phyloP scores from a whole-genome alignment of 2,113 vertebrate species.

The Lontra canadensis region DNA sequence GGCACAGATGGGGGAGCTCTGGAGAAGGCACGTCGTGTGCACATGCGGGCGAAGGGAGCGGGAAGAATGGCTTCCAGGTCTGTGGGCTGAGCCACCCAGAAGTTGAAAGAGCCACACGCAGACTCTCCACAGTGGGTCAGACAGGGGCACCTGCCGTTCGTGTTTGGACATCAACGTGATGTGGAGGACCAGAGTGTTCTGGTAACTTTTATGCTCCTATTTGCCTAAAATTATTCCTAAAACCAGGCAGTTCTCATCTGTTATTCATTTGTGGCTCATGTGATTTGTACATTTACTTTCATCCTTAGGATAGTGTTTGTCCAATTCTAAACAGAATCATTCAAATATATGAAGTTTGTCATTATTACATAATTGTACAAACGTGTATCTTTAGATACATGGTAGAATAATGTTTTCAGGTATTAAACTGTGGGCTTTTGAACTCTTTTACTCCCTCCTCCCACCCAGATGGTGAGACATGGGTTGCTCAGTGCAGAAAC shows the following conservation, averaged over 20 bases:
- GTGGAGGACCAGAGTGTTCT: not conserved
- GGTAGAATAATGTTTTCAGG: too few species aligned
- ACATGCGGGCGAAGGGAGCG: rapidly evolving
- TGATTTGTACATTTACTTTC: not conserved
- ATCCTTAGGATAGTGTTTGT: not conserved
- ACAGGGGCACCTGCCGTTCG: rapidly evolving
- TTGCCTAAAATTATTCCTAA: not conserved
- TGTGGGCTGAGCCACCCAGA: not conserved
- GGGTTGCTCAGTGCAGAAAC: rapidly evolving
- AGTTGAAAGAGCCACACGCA: rapidly evolving
- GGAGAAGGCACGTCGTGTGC: rapidly evolving
- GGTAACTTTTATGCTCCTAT: not conserved
- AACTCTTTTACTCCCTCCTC: too few species aligned
- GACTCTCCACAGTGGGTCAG: rapidly evolving
- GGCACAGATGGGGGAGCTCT: rapidly evolving
- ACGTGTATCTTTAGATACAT: rapidly evolving
- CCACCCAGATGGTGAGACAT: rapidly evolving
- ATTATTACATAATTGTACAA: too few species aligned
- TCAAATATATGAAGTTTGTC: not conserved
- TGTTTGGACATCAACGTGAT: too few species aligned
- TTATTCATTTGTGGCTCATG: rapidly evolving
- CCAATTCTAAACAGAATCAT: not conserved
- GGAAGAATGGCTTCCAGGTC: rapidly evolving
- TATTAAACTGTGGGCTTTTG: not conserved
- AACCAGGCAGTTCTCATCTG: too few species aligned